Conservation (phyloP, 2,797 vertebrate genomes). For the Pantherophis alleghaniensis region DNA sequence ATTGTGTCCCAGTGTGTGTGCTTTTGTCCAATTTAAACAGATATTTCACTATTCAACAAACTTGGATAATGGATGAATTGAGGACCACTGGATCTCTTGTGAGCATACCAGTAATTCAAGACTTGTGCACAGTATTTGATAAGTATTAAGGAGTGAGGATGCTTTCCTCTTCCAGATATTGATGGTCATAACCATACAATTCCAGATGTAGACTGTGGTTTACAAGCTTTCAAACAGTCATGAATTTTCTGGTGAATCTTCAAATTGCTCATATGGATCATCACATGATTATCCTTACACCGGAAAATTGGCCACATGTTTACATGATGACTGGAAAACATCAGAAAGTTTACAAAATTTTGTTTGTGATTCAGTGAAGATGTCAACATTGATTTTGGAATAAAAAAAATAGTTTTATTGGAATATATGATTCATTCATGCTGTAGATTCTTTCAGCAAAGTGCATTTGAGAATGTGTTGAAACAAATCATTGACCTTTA, state of each 20-base stretch:
- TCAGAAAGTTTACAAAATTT: not conserved
- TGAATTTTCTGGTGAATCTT: not conserved
- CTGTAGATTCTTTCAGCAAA: not conserved
- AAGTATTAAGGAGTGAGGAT: not conserved
- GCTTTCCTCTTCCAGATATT: not conserved
- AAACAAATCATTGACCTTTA: not conserved
- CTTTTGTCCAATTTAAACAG: not conserved
- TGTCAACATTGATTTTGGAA: not conserved
- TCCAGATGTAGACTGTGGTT: not conserved
- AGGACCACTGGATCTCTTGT: not conserved
- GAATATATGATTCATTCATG: not conserved
- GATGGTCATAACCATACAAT: not conserved
- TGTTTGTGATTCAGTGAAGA: not conserved
- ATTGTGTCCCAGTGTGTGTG: not conserved
- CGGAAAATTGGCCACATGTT: not conserved
- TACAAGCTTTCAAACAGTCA: not conserved
- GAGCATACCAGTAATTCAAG: not conserved
- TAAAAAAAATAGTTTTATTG: not conserved
- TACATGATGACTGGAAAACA: not conserved
- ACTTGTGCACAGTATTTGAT: not conserved
- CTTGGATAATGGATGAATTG: not conserved
- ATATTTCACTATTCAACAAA: not conserved
- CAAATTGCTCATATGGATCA: not conserved
- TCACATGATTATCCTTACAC: not conserved
- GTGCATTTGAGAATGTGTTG: not conserved